Evolutionary conservation across 2,113 vertebrate genomes (phyloP), one percentile per base, ranked within the genome.

Genomic region (Megaceryle maxima): DNA sequence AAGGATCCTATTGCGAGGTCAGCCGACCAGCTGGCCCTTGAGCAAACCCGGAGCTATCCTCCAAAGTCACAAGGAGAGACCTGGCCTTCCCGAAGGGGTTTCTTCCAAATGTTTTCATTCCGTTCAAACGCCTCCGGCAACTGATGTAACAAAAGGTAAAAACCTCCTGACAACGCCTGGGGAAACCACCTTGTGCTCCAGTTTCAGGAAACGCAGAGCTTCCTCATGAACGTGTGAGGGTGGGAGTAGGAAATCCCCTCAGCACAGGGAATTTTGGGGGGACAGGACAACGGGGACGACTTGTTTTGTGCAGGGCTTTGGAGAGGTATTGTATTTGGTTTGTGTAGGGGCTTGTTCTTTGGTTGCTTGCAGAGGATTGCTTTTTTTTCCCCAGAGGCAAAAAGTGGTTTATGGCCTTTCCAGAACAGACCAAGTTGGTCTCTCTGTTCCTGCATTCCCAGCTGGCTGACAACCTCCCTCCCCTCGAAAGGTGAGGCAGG

Each of bases 171-270:
- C 89, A 39, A 85, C 50, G 89, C 64, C 84, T 59, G 82, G 75
- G 93, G 94, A 96, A 94, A 96, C 1, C 75, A 84, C 90, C 93
- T n/a, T 3, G 12, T 21, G 82, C 92, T 95, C 78, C 0, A 0
- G 44, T 69, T 94, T 89, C 81, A 76, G 93, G 93, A 94, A 96
- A 24, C 19, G 22, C 63, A 73, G 87, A 84, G 82, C 75, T 84
- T 94, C 95, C 94, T 72, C 84, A 22, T 2, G 1, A 56, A 7
- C 2, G 0, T 2, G 28, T 0, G 3, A 57, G 81, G 69, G 81
- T 92, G 59, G 81, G 41, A 94, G 79, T 0, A 95, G 91, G 96
- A 92, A 95, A 95, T 56, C 72, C 92, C 95, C 92, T 29, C 26
- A 1, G 13, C 1, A 1, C 69, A 35, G 83, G 84, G 75, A 92